Percentiles rank a stretch among this genome's conserved stretches.
These are phyloP conservation scores for Frieseomelitta varia DNA, from an alignment of 1,140 invertebrate genomes.

Conservation along the genomic window DNA sequence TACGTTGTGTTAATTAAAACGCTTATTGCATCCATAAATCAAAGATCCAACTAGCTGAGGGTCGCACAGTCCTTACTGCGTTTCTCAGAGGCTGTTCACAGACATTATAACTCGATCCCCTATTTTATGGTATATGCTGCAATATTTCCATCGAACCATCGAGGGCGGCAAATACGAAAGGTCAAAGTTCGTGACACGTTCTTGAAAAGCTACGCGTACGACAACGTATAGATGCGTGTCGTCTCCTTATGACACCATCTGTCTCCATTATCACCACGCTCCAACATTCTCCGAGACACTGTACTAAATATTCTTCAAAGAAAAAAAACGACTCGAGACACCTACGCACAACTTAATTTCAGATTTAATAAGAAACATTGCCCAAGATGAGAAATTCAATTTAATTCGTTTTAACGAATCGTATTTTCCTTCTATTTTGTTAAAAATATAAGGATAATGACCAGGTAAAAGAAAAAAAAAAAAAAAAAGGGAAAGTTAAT, in stretches of 20 bases:
- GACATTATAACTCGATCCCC: slow-evolving; percentile 7
- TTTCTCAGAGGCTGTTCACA: neutral
- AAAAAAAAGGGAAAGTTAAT: neutral
- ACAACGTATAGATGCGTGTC: slow-evolving; percentile 27
- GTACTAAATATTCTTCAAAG: neutral
- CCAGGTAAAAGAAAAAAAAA: neutral
- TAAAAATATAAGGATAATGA: neutral
- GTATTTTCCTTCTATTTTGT: neutral
- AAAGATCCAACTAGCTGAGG: neutral
- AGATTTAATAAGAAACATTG: too few species aligned
- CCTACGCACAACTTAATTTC: neutral
- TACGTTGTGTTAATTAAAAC: neutral
- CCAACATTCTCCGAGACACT: neutral
- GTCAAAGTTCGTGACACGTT: slow-evolving; percentile 66
- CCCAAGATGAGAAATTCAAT: neutral
- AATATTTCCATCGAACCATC: slow-evolving; percentile 39
- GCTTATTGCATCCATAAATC: neutral
- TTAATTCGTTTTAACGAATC: neutral
- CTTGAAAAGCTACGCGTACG: slow-evolving; percentile 16
- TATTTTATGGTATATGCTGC: slow-evolving; percentile 23
- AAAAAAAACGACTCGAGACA: neutral
- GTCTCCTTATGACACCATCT: neutral
- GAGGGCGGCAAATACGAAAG: slow-evolving; percentile 53
- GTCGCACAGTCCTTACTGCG: neutral
- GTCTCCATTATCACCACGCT: neutral